Percentiles rank a stretch among this genome's conserved stretches.
Evolutionary conservation across 1,140 invertebrate species (phyloP).

Genomic region (Musca domestica): DNA sequence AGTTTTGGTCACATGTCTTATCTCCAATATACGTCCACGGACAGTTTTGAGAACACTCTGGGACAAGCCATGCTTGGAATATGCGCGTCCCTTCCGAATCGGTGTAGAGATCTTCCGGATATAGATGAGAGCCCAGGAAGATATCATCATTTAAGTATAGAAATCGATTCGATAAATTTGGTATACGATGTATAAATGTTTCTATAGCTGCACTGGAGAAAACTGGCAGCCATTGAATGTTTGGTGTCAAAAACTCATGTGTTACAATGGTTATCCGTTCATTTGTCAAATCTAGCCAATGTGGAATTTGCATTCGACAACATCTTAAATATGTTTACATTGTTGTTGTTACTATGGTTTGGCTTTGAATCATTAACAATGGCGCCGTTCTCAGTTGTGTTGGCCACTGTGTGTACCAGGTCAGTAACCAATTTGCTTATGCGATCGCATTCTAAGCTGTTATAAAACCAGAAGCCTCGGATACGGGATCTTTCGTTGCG

Average conservation of each 20-base stretch:
- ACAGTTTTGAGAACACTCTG: constrained; percentile 73
- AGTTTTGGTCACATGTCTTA: constrained; percentile 75
- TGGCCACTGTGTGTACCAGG: constrained; percentile 65
- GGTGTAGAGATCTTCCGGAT: constrained; percentile 77
- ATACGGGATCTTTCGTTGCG: constrained; percentile 79
- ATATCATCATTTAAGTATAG: constrained; percentile 87
- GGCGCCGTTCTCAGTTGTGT: constrained; percentile 38
- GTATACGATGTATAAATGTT: constrained; percentile 68
- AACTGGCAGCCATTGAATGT: constrained; percentile 67
- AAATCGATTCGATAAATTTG: constrained; percentile 76
- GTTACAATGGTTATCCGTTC: constrained; percentile 66
- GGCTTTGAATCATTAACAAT: constrained; percentile 14
- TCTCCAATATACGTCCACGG: constrained; percentile 77
- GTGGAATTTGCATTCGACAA: constrained; percentile 85
- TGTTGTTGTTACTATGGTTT: constrained; percentile 25
- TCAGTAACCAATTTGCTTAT: constrained; percentile 71
- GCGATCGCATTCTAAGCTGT: constrained; percentile 80
- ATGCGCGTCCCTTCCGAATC: constrained; percentile 69
- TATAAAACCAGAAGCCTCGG: constrained; percentile 92
- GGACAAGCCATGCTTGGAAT: constrained; percentile 77
- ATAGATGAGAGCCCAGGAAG: constrained; percentile 72
- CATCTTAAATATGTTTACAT: constrained; percentile 82
- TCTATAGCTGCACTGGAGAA: constrained; percentile 79
- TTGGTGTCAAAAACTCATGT: constrained; percentile 71
- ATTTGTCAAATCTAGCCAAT: constrained; percentile 80